Evolutionary conservation across 1,140 invertebrate species (phyloP), one percentile per base, ranked within the genome.

Genomic region (Hycleus cichorii): DNA sequence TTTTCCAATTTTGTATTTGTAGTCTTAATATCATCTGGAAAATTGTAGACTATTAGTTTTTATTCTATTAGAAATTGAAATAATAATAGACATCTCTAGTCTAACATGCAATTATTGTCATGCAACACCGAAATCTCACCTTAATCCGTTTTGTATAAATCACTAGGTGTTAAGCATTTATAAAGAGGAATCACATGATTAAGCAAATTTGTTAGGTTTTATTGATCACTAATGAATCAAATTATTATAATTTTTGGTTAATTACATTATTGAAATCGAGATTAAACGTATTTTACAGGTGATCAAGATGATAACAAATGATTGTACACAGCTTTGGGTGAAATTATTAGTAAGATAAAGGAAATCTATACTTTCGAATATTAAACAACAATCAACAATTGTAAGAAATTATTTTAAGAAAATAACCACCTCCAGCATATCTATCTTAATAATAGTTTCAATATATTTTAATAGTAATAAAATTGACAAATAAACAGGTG

Each of bases 261-360:
- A 38, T 39, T 40, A 48, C 26, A 48, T 48, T 11, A 48, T 48
- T 25, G 7, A 32, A 32, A 32, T 32, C 32, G 32, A 32, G 32
- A 32, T 49, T 45, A 47, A 59, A 58, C 58, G 49, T 58, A 64
- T 59, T 62, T 59, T 63, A 64, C 63, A 62, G 59, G 44, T 61
- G 38, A 55, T 60, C 63, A 55, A 39, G 49, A 58, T 42, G 39
- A 27, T 47, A 49, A 25, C 26, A 49, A 46, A 58, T 64, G 66
- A 68, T 64, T 68, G 66, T 66, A 64, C 64, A 68, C 57, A 63
- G 64, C 64, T 62, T 53, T 52, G 60, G 47, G 45, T 12, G 4
- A 42, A 42, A 42, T 42, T 11, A 42, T n/a, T n/a, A n/a, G 18
- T 18, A 18, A 18, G 18, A 18, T 42, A n/a, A 42, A 7, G 40